Percentiles rank a stretch among this genome's conserved stretches.
phyloP scores from a whole-genome alignment of 2,797 vertebrate genomes.

The Oreonectes daqikongensis region DNA sequence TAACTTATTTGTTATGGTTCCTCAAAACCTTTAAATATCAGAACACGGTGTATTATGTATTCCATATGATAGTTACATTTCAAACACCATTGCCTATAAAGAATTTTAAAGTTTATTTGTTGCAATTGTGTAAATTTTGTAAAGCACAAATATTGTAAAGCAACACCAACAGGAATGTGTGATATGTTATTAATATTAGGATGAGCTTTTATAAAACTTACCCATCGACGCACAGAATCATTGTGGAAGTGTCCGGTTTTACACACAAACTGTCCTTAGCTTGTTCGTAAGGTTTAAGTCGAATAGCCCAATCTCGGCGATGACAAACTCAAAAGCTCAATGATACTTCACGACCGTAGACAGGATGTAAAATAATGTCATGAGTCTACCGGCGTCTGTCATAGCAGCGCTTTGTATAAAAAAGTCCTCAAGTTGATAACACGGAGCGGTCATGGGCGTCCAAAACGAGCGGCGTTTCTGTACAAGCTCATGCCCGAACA shows the following conservation, averaged over 20 bases:
- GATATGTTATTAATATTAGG: neutral
- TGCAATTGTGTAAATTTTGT: neutral
- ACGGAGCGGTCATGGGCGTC: too few relatives aligned
- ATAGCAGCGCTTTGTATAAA: neutral
- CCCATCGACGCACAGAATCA: slow-evolving; percentile 96
- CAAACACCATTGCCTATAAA: too few relatives aligned
- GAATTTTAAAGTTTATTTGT: slow-evolving; percentile 1
- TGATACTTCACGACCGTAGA: neutral
- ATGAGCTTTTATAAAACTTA: slow-evolving; percentile 71
- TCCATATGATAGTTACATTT: too few relatives aligned
- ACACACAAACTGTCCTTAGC: neutral
- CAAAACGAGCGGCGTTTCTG: slow-evolving; percentile 37
- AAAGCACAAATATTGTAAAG: neutral
- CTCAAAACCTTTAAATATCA: neutral
- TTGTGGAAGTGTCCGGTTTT: slow-evolving; percentile 69
- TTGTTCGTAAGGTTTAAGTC: slow-evolving; percentile 12
- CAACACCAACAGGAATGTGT: neutral
- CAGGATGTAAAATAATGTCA: neutral
- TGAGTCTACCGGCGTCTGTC: neutral
- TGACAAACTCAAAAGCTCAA: neutral
- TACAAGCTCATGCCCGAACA: slow-evolving; percentile 41
- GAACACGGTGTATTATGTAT: neutral
- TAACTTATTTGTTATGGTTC: neutral
- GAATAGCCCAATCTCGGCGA: neutral
- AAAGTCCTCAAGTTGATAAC: slow-evolving; percentile 7